A percentile compares a stretch with the other conserved stretches of the same genome.
Evolutionary conservation across 2,888 invertebrate genomes (phyloP).

Genomic region (Aelia acuminata): DNA sequence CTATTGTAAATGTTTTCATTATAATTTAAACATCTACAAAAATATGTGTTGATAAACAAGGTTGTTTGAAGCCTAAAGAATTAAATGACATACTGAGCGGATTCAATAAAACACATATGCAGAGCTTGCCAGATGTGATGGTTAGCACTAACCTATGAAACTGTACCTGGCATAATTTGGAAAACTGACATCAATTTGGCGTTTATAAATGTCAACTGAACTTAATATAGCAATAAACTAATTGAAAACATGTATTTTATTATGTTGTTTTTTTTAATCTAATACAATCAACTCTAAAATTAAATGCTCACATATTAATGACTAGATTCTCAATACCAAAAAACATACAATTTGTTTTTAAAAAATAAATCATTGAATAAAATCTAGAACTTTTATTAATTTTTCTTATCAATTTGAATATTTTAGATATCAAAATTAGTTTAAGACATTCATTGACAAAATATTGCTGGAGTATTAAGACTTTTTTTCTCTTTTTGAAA

Average conservation of each 20-base stretch:
- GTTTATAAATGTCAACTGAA: neutral
- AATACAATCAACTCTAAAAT: neutral
- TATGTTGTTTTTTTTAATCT: neutral
- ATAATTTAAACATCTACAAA: too few species aligned
- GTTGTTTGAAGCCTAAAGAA: too few species aligned
- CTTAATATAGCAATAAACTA: neutral
- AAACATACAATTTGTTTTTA: neutral
- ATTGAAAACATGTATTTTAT: neutral
- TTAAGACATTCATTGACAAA: neutral
- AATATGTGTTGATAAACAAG: too few species aligned
- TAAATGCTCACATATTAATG: neutral
- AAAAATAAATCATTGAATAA: neutral
- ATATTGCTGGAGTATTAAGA: neutral
- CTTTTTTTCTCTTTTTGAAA: neutral
- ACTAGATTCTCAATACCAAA: neutral
- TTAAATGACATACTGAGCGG: too few species aligned
- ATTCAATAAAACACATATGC: too few species aligned
- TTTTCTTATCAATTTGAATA: neutral
- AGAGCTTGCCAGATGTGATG: too few species aligned
- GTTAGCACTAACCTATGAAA: too few species aligned
- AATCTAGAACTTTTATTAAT: neutral
- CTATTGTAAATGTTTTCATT: too few species aligned
- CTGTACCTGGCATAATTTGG: neutral
- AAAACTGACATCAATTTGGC: neutral
- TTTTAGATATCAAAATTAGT: neutral